A percentile compares a stretch with the other conserved stretches of the same genome.
Conservation (phyloP, 2,113 vertebrate genomes). For the Sialia sialis region DNA sequence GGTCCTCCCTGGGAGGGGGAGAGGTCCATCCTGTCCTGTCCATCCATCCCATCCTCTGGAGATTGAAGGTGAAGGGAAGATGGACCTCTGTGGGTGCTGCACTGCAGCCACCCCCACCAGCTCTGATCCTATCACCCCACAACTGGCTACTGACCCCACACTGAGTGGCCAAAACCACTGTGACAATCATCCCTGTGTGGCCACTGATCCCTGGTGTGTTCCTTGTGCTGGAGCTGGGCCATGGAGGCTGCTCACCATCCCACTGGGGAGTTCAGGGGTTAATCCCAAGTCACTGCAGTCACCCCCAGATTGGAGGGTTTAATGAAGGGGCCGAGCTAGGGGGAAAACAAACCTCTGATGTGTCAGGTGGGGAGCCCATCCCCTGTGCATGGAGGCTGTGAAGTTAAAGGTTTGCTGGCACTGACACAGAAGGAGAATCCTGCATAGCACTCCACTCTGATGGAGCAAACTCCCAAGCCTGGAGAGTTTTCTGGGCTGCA, state of each 20-base stretch:
- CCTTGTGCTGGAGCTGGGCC: background rate
- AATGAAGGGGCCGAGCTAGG: background rate
- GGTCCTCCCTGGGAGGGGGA: background rate
- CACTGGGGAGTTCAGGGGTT: background rate
- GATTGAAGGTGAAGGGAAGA: background rate
- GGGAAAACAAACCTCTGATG: fast-evolving
- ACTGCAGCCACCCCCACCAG: background rate
- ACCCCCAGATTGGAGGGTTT: background rate
- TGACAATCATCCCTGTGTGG: background rate
- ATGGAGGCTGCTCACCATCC: background rate
- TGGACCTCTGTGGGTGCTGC: background rate
- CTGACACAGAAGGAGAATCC: background rate
- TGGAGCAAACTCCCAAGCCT: background rate
- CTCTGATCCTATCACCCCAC: background rate
- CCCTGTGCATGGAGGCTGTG: fast-evolving
- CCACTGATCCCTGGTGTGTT: background rate
- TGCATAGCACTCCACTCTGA: fast-evolving
- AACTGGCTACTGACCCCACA: background rate
- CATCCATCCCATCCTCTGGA: background rate
- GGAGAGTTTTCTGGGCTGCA: background rate
- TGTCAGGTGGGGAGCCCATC: fast-evolving
- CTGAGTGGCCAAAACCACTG: background rate
- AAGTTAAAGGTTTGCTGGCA: background rate
- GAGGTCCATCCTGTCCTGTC: background rate
- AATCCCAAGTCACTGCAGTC: fast-evolving